These are phyloP conservation scores for Cherax quadricarinatus DNA, from an alignment of 1,140 invertebrate species.

Conservation along the genomic window DNA sequence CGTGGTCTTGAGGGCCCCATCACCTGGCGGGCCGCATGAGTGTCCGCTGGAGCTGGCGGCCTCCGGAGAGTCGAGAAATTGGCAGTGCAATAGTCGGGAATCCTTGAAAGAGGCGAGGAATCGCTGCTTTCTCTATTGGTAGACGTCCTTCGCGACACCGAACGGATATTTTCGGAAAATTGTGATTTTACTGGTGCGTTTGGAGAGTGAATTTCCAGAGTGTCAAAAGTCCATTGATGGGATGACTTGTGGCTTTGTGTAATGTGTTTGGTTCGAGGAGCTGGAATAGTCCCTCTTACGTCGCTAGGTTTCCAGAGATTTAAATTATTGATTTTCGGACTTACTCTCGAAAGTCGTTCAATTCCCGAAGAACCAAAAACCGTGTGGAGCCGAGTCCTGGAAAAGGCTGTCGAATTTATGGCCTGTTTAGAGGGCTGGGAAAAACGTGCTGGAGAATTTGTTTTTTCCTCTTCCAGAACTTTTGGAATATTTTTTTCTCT, in stretches of 20 bases:
- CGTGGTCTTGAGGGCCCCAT: slow-evolving; percentile 20
- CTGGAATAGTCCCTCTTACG: neutral
- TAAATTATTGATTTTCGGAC: slow-evolving; percentile 4
- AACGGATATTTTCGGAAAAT: neutral
- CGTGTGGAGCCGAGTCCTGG: neutral
- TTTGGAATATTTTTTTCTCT: neutral
- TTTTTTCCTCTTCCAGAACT: neutral
- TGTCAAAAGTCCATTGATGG: neutral
- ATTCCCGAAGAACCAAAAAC: neutral
- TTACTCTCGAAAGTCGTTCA: slow-evolving; percentile 2
- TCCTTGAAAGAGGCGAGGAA: neutral
- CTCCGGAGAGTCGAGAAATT: neutral
- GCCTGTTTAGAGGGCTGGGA: neutral
- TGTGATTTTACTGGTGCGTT: neutral
- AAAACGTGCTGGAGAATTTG: neutral
- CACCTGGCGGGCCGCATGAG: slow-evolving; percentile 19
- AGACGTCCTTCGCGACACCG: neutral
- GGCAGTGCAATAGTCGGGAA: neutral
- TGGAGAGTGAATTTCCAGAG: neutral
- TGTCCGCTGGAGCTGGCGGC: slow-evolving; percentile 19
- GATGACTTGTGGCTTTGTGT: neutral
- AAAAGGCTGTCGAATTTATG: neutral
- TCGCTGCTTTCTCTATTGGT: neutral
- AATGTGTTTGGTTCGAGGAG: too few relatives aligned
- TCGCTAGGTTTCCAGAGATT: neutral